Conservation (phyloP, 2,888 invertebrate genomes). For the Piscicola geometra region DNA sequence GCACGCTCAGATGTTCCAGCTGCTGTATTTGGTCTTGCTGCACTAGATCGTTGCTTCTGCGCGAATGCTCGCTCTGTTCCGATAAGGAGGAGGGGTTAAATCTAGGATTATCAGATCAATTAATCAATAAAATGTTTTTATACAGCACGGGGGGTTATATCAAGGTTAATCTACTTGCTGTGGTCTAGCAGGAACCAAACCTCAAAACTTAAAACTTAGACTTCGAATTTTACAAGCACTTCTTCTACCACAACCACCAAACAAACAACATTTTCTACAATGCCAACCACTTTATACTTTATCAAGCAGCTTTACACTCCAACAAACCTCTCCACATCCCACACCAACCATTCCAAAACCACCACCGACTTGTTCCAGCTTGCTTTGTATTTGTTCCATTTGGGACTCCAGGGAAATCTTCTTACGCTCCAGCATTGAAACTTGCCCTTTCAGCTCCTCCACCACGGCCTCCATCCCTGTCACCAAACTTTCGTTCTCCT, state of each 20-base stretch:
- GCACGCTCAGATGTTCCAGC: constrained; percentile 4
- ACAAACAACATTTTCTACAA: no score
- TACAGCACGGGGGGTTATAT: no score
- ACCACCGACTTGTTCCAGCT: constrained; percentile 6
- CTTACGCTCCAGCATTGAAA: constrained; percentile 2
- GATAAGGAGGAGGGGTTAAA: not conserved
- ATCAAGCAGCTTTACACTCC: no score
- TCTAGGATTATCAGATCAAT: not conserved
- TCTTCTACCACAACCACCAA: no score
- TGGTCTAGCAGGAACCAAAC: no score
- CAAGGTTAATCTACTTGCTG: no score
- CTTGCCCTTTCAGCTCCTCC: constrained; percentile 10
- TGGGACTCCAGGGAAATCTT: not conserved
- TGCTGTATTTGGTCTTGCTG: not conserved
- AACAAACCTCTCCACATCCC: not conserved
- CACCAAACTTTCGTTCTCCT: constrained; percentile 19
- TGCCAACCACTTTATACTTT: no score
- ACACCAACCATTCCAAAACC: not conserved
- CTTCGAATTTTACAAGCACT: no score
- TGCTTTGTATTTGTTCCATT: not conserved
- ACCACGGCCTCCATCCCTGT: not conserved
- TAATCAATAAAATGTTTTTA: no score
- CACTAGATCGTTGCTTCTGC: not conserved
- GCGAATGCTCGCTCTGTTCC: not conserved
- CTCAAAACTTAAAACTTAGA: no score